Evolutionary conservation across 2,888 invertebrate species (phyloP), one percentile per base, ranked within the genome.

Genomic region (Sipha maydis): DNA sequence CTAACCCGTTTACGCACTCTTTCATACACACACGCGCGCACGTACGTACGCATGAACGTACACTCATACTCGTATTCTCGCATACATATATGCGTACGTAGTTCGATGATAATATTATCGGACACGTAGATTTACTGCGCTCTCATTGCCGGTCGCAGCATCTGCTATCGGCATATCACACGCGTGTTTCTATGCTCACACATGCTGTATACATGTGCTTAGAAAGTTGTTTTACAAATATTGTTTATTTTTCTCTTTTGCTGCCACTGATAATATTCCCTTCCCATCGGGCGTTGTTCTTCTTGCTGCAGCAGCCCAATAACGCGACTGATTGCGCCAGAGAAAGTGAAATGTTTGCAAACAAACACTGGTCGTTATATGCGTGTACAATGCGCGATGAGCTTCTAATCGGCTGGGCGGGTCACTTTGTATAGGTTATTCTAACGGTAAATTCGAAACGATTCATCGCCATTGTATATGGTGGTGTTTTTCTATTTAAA

Each of bases 221-320:
- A 86, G 86, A 86, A 86, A 86, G 86, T 86, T 86, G 86, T 86
- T 86, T 86, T 80, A 80, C 79, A 73, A 73, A 86, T 73, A 80
- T 34, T 79, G 61, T 85, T 78, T 71, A 34, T 73, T 61, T 73
- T 25, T 73, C 75, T 73, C 54, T 34, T 25, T 21, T 14, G 41
- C 73, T n/a, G 56, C 76, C 19, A 11, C 31, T 21, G 28, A 28
- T 28, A 31, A 34, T 28, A 25, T 48, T 34, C 54, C 31, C 34
- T 56, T 83, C 73, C 34, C 34, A 38, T 31, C 34, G 14, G 11
- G 48, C 48, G 14, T 11, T 79, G 3, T 54, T 34, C 54, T 19
- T 54, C n/a, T 75, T 25, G 83, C 7, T 25, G 83, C 48, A 48
- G 11, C 48, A 48, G 48, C 8, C 31, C 48, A 38, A 73, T 73